These are phyloP conservation scores for Drosophila mettleri DNA, from an alignment of 2,888 invertebrate genomes.

Conservation along the genomic window DNA sequence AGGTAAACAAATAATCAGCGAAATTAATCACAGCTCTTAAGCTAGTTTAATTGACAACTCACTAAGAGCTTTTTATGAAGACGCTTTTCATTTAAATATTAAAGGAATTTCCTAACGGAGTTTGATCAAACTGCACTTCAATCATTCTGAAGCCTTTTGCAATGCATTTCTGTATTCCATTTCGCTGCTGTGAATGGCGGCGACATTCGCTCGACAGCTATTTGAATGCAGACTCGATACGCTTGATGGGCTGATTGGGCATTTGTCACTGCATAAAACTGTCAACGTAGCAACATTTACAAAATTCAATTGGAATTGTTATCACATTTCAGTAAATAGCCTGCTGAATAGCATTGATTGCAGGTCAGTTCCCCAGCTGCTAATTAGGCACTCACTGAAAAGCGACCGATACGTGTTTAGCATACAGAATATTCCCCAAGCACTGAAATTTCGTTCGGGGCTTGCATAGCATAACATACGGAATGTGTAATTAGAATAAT, in stretches of 20 bases:
- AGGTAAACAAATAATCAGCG: not conserved
- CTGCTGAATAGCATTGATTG: constrained; percentile 42
- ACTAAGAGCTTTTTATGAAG: not conserved
- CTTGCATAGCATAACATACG: not conserved
- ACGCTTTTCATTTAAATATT: not conserved
- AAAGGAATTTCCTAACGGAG: not conserved
- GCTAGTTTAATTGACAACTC: not conserved
- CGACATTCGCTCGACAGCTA: constrained; percentile 14
- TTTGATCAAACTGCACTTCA: no score
- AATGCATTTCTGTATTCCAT: constrained; percentile 9
- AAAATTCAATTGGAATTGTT: constrained; percentile 9
- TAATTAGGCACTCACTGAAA: constrained; percentile 12
- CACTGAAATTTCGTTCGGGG: not conserved
- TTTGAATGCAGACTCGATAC: constrained; percentile 4
- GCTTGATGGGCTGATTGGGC: constrained; percentile 12
- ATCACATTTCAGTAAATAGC: constrained; percentile 15
- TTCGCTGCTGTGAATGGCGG: not conserved
- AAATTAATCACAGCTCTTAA: not conserved
- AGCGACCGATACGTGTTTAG: constrained; percentile 20
- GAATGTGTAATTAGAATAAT: constrained; percentile 22
- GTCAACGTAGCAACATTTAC: constrained; percentile 20
- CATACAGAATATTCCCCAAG: not conserved
- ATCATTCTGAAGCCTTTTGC: not conserved
- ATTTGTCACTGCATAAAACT: constrained; percentile 31
- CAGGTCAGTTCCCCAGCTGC: constrained; percentile 15